A percentile compares a stretch with the other conserved stretches of the same genome.
These are phyloP conservation scores for Scalopus aquaticus DNA, from an alignment of 2,113 vertebrate genomes.

Conservation along the genomic window DNA sequence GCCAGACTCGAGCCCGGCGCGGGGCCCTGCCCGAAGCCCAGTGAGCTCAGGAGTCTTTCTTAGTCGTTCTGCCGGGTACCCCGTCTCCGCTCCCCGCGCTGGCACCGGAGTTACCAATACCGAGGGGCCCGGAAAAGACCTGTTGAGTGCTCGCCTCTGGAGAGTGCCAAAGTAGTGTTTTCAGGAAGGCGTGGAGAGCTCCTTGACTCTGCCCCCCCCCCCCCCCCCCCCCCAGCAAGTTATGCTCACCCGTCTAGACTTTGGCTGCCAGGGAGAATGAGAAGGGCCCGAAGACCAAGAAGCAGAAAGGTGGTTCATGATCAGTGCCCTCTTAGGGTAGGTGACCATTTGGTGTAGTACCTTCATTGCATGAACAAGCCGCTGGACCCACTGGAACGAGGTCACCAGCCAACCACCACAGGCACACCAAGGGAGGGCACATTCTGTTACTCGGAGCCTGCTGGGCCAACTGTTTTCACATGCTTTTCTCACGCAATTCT, in stretches of 20 bases:
- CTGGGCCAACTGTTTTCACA: neutral
- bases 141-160: neutral
- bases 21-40: rapidly evolving
- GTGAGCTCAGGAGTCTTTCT: neutral
- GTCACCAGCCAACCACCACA: neutral
- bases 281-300: neutral
- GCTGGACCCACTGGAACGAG: neutral
- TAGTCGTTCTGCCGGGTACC: rapidly evolving
- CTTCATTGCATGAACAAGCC: neutral
- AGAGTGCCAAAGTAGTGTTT: neutral
- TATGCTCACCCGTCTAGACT: neutral
- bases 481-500: neutral
- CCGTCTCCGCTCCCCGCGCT: too few species aligned
- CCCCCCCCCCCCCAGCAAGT: neutral
- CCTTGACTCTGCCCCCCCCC: neutral
- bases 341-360: neutral
- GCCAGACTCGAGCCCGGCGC: neutral
- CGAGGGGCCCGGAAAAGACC: neutral
- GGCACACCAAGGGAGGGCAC: too few species aligned
- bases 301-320: neutral
- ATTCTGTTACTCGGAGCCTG: neutral
- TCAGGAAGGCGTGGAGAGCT: neutral
- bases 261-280: neutral
- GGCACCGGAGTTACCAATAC: neutral
- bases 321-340: neutral